A percentile compares a stretch with the other conserved stretches of the same genome.
phyloP scores from a whole-genome alignment of 2,797 vertebrate genomes.

The Moxostoma hubbsi region DNA sequence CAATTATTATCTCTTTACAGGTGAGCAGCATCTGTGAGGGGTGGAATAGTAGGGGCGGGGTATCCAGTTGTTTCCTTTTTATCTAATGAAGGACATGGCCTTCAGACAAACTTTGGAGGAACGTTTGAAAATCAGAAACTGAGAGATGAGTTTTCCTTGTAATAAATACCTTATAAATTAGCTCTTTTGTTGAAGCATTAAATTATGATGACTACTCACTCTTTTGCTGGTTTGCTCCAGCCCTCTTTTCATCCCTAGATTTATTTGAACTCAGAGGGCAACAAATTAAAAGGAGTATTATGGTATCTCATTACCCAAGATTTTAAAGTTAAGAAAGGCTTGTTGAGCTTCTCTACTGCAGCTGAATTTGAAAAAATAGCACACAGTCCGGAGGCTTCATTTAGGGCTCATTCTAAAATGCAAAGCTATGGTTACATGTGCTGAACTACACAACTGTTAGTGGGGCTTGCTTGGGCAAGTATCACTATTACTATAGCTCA shows the following conservation, averaged over 20 bases:
- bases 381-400: not conserved
- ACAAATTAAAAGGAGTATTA: constrained; percentile 7
- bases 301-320: constrained; percentile 9
- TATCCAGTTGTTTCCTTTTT: constrained; percentile 50
- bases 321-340: constrained; percentile 20
- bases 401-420: not conserved
- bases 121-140: constrained; percentile 38
- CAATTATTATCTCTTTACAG: constrained; percentile 60
- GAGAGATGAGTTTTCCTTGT: constrained; percentile 36
- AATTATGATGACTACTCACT: constrained; percentile 8
- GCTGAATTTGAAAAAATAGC: too few species aligned
- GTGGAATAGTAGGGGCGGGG: constrained; percentile 13
- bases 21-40: constrained; percentile 48
- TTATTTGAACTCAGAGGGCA: not conserved
- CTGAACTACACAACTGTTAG: not conserved
- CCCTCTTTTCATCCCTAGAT: constrained; percentile 23
- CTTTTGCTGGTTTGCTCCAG: not conserved
- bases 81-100: constrained; percentile 53
- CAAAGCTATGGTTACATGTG: not conserved
- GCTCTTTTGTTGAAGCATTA: constrained; percentile 18
- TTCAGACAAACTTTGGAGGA: constrained; percentile 40
- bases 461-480: not conserved
- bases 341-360: not conserved
- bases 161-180: constrained; percentile 33
- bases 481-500: not conserved